Conservation (phyloP, 35 echinoderm and acorn worm species). For the Apostichopus japonicus region DNA sequence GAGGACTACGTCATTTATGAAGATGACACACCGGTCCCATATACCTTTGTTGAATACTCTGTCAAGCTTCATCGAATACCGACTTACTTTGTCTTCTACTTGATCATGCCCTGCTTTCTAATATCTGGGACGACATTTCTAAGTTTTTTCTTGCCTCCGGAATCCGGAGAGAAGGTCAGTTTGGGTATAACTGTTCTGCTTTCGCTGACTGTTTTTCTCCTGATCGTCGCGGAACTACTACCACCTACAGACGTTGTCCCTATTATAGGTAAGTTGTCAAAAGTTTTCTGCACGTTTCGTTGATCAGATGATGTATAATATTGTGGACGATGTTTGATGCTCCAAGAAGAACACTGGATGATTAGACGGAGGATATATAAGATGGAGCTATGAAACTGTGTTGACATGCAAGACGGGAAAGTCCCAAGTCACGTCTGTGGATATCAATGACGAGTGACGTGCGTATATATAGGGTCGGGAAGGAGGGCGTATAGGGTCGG, state of each 20-base stretch:
- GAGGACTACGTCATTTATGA: conserved; percentile 76
- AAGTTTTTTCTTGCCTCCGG: conserved; percentile 93
- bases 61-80: conserved; percentile 78
- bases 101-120: conserved; percentile 95
- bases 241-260: conserved; percentile 93
- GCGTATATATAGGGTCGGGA: no score
- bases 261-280: conserved; percentile 68
- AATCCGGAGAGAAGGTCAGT: conserved; percentile 98
- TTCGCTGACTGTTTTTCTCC: conserved; percentile 91
- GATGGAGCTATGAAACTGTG: no score
- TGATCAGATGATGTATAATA: no score
- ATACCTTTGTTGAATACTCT: conserved; percentile 80
- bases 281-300: no score
- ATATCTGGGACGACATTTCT: conserved; percentile 91
- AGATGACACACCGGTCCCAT: conserved; percentile 67
- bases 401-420: no score
- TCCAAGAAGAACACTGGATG: no score
- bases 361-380: no score
- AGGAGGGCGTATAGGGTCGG: no score
- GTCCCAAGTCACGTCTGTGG: no score
- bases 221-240: conserved; percentile 85
- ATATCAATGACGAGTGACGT: no score
- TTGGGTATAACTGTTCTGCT: conserved; percentile 93
- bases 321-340: no score
- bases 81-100: conserved; percentile 94